Evolutionary conservation across 1,140 invertebrate species (phyloP).

Genomic region (Habropoda laboriosa): DNA sequence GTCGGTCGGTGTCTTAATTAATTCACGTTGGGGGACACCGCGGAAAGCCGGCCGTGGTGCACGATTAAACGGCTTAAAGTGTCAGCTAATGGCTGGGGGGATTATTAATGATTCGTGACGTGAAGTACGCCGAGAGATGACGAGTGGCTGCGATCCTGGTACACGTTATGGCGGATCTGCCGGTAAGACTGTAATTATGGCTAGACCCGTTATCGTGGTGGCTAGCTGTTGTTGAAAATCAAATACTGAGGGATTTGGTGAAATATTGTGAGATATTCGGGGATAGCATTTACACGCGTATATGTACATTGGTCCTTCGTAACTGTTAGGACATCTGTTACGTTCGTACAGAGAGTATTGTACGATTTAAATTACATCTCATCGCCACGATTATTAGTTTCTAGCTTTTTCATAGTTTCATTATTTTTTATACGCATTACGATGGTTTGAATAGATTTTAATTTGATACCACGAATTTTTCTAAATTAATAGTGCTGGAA

Average conservation of each 20-base stretch:
- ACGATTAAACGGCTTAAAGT: constrained; percentile 62
- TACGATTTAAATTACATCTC: too few relatives aligned
- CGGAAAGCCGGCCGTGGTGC: constrained; percentile 51
- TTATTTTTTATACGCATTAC: too few relatives aligned
- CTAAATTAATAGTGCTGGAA: too few relatives aligned
- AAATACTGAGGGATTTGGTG: neutral
- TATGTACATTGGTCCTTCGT: too few relatives aligned
- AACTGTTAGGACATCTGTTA: too few relatives aligned
- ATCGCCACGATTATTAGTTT: too few relatives aligned
- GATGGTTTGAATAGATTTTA: too few relatives aligned
- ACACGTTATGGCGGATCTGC: neutral
- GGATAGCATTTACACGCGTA: too few relatives aligned
- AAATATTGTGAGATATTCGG: neutral
- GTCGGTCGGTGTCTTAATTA: constrained; percentile 61
- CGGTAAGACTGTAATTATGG: constrained; percentile 16
- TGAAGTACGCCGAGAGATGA: constrained; percentile 19
- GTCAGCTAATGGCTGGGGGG: constrained; percentile 42
- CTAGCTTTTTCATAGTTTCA: too few relatives aligned
- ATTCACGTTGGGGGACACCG: constrained; percentile 59
- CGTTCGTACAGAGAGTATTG: too few relatives aligned
- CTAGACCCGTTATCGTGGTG: neutral
- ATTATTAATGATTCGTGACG: constrained; percentile 47
- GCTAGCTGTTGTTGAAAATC: neutral
- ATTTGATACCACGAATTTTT: too few relatives aligned
- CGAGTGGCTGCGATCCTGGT: neutral